Conservation (phyloP, 1,140 invertebrate species). For the Orius insidiosus region DNA sequence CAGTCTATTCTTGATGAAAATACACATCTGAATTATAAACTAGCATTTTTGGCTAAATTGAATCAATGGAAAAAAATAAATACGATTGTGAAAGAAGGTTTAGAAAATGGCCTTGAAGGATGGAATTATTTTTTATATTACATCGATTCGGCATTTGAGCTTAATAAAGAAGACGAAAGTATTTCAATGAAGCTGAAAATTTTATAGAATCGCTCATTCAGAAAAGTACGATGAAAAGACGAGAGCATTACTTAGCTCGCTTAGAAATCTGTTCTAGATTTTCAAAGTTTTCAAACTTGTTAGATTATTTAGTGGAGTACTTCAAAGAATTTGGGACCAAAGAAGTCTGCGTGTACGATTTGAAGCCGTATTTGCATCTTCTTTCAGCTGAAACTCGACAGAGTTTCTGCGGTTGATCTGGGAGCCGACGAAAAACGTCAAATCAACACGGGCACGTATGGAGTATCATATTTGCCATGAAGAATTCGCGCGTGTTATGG, state of each 20-base stretch:
- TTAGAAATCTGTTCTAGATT: conserved; percentile 55
- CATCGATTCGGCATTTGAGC: conserved; percentile 15
- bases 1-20: conserved; percentile 23
- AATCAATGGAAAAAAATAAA: conserved; percentile 53
- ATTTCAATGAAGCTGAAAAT: conserved; percentile 4
- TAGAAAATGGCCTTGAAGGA: conserved; percentile 49
- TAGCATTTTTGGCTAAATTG: conserved; percentile 54
- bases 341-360: conserved; percentile 59
- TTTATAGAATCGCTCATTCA: conserved; percentile 18
- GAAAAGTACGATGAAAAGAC: conserved; percentile 7
- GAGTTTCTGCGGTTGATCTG: conserved; percentile 19
- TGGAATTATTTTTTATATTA: conserved; percentile 30
- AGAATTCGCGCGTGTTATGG: too few relatives aligned
- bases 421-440: conserved; percentile 8
- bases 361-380: conserved; percentile 46
- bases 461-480: too few relatives aligned
- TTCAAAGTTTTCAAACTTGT: conserved; percentile 34
- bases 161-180: conserved; percentile 4
- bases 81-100: conserved; percentile 32
- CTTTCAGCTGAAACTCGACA: conserved; percentile 19
- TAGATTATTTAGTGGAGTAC: conserved; percentile 57
- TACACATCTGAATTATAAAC: conserved; percentile 21
- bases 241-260: conserved; percentile 66
- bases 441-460: too few relatives aligned
- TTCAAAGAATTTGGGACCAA: conserved; percentile 67